These are phyloP conservation scores for Peromyscus nudipes DNA, from an alignment of 2,797 vertebrate genomes.

Conservation along the genomic window DNA sequence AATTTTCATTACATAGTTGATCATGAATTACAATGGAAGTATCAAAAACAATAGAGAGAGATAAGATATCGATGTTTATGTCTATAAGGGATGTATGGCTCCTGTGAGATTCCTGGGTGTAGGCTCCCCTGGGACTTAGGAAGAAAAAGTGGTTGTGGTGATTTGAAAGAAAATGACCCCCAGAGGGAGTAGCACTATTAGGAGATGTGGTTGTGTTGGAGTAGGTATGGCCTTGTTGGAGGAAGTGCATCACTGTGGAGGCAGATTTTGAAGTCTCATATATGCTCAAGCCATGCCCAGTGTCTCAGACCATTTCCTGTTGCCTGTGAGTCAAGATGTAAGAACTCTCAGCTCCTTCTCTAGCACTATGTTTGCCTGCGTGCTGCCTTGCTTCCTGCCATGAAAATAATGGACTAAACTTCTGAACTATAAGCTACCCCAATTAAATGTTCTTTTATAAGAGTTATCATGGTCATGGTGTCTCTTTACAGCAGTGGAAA, in stretches of 20 bases:
- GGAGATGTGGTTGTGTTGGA: not conserved
- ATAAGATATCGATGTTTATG: not conserved
- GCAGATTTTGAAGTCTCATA: not conserved
- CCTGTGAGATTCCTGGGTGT: not conserved
- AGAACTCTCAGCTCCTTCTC: not conserved
- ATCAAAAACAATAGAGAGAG: not conserved
- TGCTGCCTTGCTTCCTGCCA: not conserved
- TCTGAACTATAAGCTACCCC: not conserved
- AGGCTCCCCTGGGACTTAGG: too few relatives aligned
- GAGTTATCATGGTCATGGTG: not conserved
- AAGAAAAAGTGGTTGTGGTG: not conserved
- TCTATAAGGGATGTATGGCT: not conserved
- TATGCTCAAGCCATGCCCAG: not conserved
- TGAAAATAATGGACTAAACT: not conserved
- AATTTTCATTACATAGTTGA: not conserved
- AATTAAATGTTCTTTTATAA: not conserved
- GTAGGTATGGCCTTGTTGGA: not conserved
- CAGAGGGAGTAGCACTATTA: not conserved
- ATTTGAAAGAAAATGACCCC: not conserved
- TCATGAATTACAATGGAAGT: constrained; percentile 18
- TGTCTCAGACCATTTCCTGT: not conserved
- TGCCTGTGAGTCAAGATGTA: not conserved
- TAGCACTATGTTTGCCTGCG: not conserved
- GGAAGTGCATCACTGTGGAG: not conserved
- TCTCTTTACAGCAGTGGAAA: not conserved